Base-by-base conservation (phyloP, 2,113 vertebrate genomes). In the Epinephelus fuscoguttatus region DNA sequence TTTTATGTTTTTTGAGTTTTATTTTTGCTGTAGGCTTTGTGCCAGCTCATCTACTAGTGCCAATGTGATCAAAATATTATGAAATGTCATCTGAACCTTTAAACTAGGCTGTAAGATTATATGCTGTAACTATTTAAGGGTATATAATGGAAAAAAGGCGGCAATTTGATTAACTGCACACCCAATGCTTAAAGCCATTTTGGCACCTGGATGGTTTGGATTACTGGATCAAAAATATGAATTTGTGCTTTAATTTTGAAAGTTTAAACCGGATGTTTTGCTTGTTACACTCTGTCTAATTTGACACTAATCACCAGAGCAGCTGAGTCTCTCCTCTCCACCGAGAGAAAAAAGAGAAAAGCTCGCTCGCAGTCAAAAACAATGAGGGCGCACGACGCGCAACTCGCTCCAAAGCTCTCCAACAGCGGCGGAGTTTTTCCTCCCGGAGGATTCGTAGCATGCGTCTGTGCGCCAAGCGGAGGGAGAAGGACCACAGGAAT, bases 351-450 rank as follows among this genome's bases (percentile, higher is more conserved):
- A 78, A 75, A 30, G 6, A 15, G 45, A 74, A 62, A 80, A 70
- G 21, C 83, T 84, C 70, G 21, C 80, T 87, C 70, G 42, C 84
- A 81, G 82, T 82, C 49, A 72, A 75, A 84, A 84, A 91, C 87
- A 82, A 93, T 93, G 91, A 91, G 75, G 45, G 86, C 89, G 89
- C 92, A 57, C 87, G 84, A 90, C 92, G 82, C 92, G 73, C 86
- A 85, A 76, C 83, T 80, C 78, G 75, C 82, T 86, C 87, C 86
- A 45, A 80, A 84, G 82, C 25, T 83, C 84, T 91, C 74, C 92
- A 47, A 4, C 75, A 69, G 82, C 83, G 37, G 80, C 85, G 83
- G 85, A 92, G 57, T 84, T 91, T 67, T 23, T 42, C 55, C 82
- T 52, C 75, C 70, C 4, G 70, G 27, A 69, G 64, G 67, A 27